Base-by-base conservation (phyloP, 1,140 invertebrate genomes). In the Samia ricini region DNA sequence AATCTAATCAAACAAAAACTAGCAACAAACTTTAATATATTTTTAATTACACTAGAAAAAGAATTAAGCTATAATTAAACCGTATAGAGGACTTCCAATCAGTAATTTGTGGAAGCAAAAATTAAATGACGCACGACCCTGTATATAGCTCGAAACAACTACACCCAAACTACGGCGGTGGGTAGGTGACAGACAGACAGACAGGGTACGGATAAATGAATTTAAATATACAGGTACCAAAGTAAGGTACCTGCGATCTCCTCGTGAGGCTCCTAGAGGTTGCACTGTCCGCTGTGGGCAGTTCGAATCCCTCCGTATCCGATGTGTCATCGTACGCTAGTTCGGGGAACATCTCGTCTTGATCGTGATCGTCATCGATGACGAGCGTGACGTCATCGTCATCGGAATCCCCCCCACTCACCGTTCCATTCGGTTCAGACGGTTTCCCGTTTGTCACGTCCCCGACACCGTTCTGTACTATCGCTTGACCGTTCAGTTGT, bases 281-380 rank as follows among this genome's bases (percentile, higher is more conserved):
- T 65, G 62, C 57, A 18, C 70, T 71, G n/a, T 77, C 80, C 1
- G 78, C 74, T 2, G 72, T 76, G 29, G 72, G 72, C 22, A 69
- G 74, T 61, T 84, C 83, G 59, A 79, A 79, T 56, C 66, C 66
- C 59, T 88, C 85, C 0, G 61, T 71, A 58, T 89, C 86, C 0
- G 81, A 85, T 24, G 66, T 67, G 29, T 89, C 85, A 12, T 88
- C 86, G 63, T 89, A 89, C 4, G 81, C 72, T 19, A 89, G 75
- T 59, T 89, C 86, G 2, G 86, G 86, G 78, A 87, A 89, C 74
- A 79, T 65, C 60, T 86, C 79, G 66, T 86, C 85, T 2, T 73
- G 68, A 19, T 71, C 66, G 24, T 79, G 79, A 24, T 74, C 63
- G 36, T 78, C 79, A 33, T 79, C 75, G 23, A 77, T 71, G 24